Percentiles rank a stretch among this genome's conserved stretches.
phyloP scores from a whole-genome alignment of 1,140 invertebrate genomes.

The Ceratitis capitata region DNA sequence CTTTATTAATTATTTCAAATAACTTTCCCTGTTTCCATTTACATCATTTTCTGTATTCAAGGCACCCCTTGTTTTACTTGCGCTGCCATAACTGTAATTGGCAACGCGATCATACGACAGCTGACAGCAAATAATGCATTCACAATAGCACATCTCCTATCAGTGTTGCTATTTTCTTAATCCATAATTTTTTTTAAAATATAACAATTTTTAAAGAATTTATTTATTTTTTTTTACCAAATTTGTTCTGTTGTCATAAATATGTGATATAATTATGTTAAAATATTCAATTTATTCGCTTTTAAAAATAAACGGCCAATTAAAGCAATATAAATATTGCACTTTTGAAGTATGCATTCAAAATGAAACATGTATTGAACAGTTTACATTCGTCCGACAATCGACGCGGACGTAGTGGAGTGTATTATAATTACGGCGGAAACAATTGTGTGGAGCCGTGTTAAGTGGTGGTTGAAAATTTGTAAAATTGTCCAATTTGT shows the following conservation, averaged over 20 bases:
- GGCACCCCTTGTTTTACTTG: too few relatives aligned
- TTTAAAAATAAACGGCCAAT: neutral
- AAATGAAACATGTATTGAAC: neutral
- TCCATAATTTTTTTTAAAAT: neutral
- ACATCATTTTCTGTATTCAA: too few relatives aligned
- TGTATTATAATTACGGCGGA: neutral
- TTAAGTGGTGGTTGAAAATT: conserved; percentile 3
- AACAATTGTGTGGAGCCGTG: neutral
- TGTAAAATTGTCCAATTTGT: neutral
- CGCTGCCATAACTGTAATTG: neutral
- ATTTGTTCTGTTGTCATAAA: too few relatives aligned
- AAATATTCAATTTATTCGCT: too few relatives aligned
- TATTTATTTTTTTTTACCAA: too few relatives aligned
- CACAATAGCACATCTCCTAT: neutral
- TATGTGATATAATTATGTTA: too few relatives aligned
- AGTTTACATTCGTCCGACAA: conserved; percentile 24
- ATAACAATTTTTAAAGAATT: neutral
- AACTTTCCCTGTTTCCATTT: too few relatives aligned
- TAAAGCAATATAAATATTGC: neutral
- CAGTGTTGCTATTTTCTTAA: neutral
- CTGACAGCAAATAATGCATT: neutral
- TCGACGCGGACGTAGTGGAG: neutral
- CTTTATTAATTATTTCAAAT: too few relatives aligned
- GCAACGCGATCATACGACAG: neutral
- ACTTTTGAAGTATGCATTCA: neutral